phyloP scores from a whole-genome alignment of 1,140 invertebrate species.

The Ruditapes philippinarum region DNA sequence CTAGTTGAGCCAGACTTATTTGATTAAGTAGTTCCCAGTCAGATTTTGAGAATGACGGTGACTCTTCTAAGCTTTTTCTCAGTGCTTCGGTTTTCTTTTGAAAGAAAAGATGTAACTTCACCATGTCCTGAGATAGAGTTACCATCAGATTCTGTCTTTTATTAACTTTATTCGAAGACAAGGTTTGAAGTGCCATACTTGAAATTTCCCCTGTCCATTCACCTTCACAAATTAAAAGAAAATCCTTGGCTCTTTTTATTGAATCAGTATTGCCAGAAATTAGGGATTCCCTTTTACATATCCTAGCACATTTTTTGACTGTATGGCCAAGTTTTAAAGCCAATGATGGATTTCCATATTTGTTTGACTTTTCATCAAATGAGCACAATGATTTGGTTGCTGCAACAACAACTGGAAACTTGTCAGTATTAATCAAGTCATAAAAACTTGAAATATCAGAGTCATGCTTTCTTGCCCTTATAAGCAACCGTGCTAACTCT shows the following conservation, averaged over 20 bases:
- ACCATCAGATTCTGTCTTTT: conserved; percentile 25
- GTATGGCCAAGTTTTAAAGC: conserved; percentile 47
- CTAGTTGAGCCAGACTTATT: conserved; percentile 43
- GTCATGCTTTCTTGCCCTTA: not conserved
- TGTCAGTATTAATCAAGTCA: conserved; percentile 35
- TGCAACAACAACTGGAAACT: not conserved
- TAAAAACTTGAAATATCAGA: not conserved
- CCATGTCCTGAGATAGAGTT: conserved; percentile 50
- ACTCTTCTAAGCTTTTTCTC: not conserved
- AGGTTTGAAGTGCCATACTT: conserved; percentile 12
- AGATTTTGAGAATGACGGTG: not conserved
- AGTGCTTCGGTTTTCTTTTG: not conserved
- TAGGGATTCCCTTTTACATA: conserved; percentile 7
- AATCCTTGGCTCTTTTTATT: not conserved
- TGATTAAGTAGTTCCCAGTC: conserved; percentile 6
- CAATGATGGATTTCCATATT: conserved; percentile 29
- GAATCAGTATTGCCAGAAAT: not conserved
- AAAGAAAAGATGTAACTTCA: conserved; percentile 30
- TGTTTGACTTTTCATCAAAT: not conserved
- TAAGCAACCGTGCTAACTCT: conserved; percentile 27
- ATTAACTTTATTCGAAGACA: conserved; percentile 40
- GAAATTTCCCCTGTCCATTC: conserved; percentile 59
- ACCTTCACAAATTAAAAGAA: not conserved
- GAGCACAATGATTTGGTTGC: conserved; percentile 2
- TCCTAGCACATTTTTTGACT: conserved; percentile 50